Evolutionary conservation across 2,113 vertebrate species (phyloP), one percentile per base, ranked within the genome.

Genomic region (Anoura caudifer): DNA sequence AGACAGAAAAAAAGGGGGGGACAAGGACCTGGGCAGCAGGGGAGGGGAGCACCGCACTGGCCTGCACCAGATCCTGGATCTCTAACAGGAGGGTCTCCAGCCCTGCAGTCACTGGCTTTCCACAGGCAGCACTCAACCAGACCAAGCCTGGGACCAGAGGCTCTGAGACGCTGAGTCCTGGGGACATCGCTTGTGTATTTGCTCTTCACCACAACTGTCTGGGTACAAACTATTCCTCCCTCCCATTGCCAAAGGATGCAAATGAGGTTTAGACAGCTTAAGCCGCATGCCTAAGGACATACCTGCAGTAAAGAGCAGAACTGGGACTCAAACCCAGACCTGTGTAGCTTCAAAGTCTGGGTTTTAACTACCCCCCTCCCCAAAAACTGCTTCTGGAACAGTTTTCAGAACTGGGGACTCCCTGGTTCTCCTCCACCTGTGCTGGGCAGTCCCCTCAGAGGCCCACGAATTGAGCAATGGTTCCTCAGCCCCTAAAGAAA

Each of bases 1-100:
- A 95, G 95, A 91, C 67, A 19, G 83, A 90, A 85, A 65, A 67
- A 72, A 96, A 96, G 91, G n/a, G 56, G 67, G 38, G 56, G 67
- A n/a, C 73, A 77, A 52, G 20, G 2, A 0, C 9, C 3, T n/a
- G 11, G 45, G 15, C 3, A 28, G 38, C 0, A 0, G 24, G 41
- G 36, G 50, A 4, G 24, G 61, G 24, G 70, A 47, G 43, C 4
- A 1, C 33, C 19, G 43, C 4, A 1, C 33, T 15, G 16, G 22
- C 31, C 16, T 0, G 7, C 33, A 1, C 9, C 0, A 3, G 14
- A 10, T n/a, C 47, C 22, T 1, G 0, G 19, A 76, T 70, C 54
- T 56, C 75, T 9, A 11, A 16, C 2, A 22, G 59, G 65, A 38
- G 1, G 3, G 33, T 33, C 50, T 26, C 36, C 54, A 41, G 82